phyloP scores from a whole-genome alignment of 2,113 vertebrate species.

The Fulmarus glacialis region DNA sequence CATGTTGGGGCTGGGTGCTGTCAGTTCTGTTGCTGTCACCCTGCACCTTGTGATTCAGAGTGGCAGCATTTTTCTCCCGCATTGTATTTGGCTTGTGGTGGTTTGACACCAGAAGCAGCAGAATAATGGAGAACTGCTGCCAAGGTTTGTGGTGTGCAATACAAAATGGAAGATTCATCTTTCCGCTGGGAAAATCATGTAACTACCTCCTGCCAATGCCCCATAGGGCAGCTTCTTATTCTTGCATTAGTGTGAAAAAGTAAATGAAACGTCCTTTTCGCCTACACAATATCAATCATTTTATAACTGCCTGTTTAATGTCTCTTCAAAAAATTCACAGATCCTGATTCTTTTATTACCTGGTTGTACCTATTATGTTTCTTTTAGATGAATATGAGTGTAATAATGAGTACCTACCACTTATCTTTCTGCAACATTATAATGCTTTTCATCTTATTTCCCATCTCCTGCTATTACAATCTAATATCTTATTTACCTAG shows the following conservation, averaged over 20 bases:
- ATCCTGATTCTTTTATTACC: not conserved
- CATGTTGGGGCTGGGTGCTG: not conserved
- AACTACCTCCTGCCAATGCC: not conserved
- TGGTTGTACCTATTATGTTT: not conserved
- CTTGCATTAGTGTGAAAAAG: not conserved
- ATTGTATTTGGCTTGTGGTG: accelerated
- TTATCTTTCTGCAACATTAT: not conserved
- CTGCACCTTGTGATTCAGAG: not conserved
- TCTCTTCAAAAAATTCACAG: not conserved
- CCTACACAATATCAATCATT: not conserved
- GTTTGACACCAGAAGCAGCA: not conserved
- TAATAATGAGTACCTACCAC: not conserved
- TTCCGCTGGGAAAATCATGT: accelerated
- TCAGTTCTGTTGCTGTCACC: accelerated
- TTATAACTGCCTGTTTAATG: not conserved
- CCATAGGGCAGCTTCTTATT: not conserved
- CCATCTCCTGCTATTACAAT: not conserved
- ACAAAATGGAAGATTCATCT: not conserved
- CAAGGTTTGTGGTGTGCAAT: not conserved
- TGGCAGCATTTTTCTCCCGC: not conserved
- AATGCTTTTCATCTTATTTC: not conserved
- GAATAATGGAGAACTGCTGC: accelerated
- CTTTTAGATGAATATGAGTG: not conserved
- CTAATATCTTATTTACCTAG: not conserved
- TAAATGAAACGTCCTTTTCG: not conserved